phyloP scores from a whole-genome alignment of 2,113 vertebrate species.

The Accipiter virgatus region DNA sequence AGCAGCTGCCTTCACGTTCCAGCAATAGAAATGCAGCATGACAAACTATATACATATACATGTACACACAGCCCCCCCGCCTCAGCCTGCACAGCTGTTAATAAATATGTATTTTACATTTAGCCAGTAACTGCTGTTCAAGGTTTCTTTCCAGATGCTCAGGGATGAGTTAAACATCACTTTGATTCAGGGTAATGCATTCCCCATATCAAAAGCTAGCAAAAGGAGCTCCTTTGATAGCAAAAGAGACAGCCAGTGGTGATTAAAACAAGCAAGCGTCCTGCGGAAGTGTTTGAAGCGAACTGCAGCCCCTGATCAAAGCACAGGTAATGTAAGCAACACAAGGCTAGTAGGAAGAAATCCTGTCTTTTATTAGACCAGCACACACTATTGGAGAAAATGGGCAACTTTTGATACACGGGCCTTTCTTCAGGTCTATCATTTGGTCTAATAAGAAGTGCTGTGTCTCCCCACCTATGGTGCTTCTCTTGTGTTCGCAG shows the following conservation, averaged over 20 bases:
- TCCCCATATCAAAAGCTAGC: constrained; percentile 4
- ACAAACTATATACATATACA: not conserved
- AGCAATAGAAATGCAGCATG: not conserved
- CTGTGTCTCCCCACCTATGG: not conserved
- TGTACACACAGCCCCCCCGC: rapidly evolving
- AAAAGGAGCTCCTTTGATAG: constrained; percentile 22
- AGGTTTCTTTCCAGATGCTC: not conserved
- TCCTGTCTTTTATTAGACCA: not conserved
- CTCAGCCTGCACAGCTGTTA: not conserved
- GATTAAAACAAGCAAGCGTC: constrained; percentile 26
- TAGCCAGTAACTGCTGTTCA: not conserved
- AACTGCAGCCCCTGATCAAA: constrained; percentile 15
- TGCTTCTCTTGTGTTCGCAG: not conserved
- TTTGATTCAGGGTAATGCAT: not conserved
- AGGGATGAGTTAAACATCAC: not conserved
- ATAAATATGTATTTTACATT: not conserved
- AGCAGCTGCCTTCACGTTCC: not conserved
- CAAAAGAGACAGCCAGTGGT: not conserved
- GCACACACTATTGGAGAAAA: not conserved
- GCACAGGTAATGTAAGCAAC: not conserved
- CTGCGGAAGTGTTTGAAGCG: constrained; percentile 12
- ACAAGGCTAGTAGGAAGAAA: not conserved
- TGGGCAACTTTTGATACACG: not conserved
- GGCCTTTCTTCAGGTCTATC: not conserved
- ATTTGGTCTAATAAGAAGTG: not conserved